phyloP scores from a whole-genome alignment of 1,140 invertebrate genomes.

The Proctacanthus coquilletti region DNA sequence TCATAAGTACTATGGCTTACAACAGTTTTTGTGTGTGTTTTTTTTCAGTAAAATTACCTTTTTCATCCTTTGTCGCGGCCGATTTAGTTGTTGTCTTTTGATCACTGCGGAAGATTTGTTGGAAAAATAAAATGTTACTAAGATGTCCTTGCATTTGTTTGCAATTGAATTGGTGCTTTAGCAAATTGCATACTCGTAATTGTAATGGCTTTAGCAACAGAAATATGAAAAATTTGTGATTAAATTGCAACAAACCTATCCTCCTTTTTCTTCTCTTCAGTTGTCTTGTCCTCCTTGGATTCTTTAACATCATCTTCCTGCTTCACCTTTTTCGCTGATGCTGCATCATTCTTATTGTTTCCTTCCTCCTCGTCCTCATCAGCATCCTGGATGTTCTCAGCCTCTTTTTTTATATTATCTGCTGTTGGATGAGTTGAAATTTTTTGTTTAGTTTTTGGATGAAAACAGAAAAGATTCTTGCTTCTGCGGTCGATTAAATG shows the following conservation, averaged over 20 bases:
- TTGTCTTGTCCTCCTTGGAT: conserved; percentile 18
- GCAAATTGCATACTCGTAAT: not conserved
- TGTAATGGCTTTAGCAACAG: not conserved
- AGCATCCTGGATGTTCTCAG: not conserved
- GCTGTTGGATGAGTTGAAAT: conserved; percentile 1
- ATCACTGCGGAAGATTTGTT: conserved; percentile 4
- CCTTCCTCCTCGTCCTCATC: conserved; percentile 6
- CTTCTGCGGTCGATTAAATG: no score
- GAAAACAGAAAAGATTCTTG: no score
- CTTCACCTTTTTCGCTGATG: conserved; percentile 7
- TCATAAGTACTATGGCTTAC: not conserved
- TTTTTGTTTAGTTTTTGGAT: not conserved
- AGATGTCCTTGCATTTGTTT: no score
- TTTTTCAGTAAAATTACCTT: conserved; percentile 23
- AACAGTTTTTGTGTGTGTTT: conserved; percentile 1
- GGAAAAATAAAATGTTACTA: no score
- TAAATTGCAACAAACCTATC: conserved; percentile 11
- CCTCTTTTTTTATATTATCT: not conserved
- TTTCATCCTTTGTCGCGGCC: conserved; percentile 23
- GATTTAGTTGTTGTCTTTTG: conserved; percentile 16
- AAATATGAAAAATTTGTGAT: not conserved
- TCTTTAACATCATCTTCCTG: conserved; percentile 3
- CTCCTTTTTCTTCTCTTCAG: conserved; percentile 19
- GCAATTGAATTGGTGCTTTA: no score
- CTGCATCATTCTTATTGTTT: conserved; percentile 8